Evolutionary conservation across 2,888 invertebrate genomes (phyloP).

Genomic region (Balanococcus diminutus): DNA sequence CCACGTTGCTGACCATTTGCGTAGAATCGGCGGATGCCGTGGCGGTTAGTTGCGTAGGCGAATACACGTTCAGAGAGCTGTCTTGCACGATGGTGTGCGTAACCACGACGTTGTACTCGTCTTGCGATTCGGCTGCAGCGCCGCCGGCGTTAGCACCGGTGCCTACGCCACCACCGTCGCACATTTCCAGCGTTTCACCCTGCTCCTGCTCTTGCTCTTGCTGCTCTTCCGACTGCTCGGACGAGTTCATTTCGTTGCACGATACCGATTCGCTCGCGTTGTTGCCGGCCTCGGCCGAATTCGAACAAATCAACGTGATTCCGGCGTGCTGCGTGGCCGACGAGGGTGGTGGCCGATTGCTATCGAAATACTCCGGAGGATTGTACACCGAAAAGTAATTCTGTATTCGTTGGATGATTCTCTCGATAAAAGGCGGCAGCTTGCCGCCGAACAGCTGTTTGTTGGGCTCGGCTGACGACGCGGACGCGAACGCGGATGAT

Average conservation of each 20-base stretch:
- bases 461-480: neutral
- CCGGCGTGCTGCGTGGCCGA: neutral
- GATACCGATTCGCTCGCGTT: constrained; percentile 22
- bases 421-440: constrained; percentile 73
- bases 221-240: neutral
- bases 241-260: neutral
- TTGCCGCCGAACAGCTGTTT: constrained; percentile 55
- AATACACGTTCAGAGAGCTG: constrained; percentile 46
- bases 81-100: constrained; percentile 54
- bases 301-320: constrained; percentile 41
- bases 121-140: neutral
- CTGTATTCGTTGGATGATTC: constrained; percentile 73
- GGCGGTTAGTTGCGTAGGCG: too few relatives aligned
- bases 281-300: too few relatives aligned
- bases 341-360: constrained; percentile 35
- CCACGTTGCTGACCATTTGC: constrained; percentile 55
- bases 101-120: constrained; percentile 40
- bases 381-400: constrained; percentile 71
- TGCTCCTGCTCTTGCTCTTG: neutral
- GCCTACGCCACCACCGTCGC: neutral
- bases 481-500: neutral
- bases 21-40: neutral
- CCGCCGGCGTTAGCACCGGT: neutral
- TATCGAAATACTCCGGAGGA: constrained; percentile 57
- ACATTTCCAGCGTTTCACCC: neutral